Evolutionary conservation across 2,888 invertebrate species (phyloP), one percentile per base, ranked within the genome.

Genomic region (Mellilla xanthometata): DNA sequence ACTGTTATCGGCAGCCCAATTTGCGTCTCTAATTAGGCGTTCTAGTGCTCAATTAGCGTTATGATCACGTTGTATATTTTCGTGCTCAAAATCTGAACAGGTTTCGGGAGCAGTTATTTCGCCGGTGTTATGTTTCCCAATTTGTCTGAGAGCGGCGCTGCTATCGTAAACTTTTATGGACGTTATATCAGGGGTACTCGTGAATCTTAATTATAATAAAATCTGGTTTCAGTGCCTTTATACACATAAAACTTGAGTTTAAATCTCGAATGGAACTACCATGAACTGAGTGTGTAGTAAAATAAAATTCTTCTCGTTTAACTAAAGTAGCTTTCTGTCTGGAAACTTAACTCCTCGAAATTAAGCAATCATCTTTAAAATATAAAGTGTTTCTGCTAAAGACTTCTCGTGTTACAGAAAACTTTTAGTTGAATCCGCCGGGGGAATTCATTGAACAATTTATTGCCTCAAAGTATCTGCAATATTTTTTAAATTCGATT

Each of bases 121-220:
- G 42, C 39, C 47, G 49, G 57, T 54, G 57, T 58, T 58, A 58
- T 58, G 57, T 54, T 55, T 52, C 55, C 55, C 55, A 58, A 58
- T 58, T 58, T 56, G 60, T 52, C 56, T 54, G 52, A 56, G 52
- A 52, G 54, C 51, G 50, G 48, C 53, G 52, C 49, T 50, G 55
- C 49, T 55, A 54, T 57, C 58, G 52, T 61, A 58, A 58, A 58
- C 55, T 56, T 61, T 61, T 61, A 61, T 56, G 56, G 50, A 53
- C 57, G 54, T 56, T 57, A 58, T 58, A 57, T 57, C 58, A 57
- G 54, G 50, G 51, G 57, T 51, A 56, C 56, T 61, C 54, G 54
- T 61, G 60, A 58, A 61, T 61, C 58, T 58, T 58, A 61, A 61
- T 61, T 61, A 58, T 58, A 54, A 58, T 58, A 58, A 58, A 61